phyloP scores from a whole-genome alignment of 2,888 invertebrate species.

The Eupithecia exiguata region DNA sequence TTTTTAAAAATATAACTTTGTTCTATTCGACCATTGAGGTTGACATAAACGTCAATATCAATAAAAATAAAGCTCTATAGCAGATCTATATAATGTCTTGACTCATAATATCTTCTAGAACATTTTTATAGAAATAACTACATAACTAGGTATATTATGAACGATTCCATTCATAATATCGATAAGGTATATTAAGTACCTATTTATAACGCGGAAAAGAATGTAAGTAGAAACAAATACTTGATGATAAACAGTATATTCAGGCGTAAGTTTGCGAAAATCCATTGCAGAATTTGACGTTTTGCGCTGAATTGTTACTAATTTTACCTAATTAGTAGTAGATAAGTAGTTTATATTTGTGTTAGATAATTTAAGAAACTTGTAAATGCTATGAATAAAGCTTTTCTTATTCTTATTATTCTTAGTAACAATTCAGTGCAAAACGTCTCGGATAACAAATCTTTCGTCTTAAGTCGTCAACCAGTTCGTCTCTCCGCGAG shows the following conservation, averaged over 20 bases:
- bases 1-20: slow-evolving; percentile 64
- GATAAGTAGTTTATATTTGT: too few species aligned
- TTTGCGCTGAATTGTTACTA: too few species aligned
- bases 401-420: too few species aligned
- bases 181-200: not conserved
- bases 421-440: not conserved
- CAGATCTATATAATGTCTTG: not conserved
- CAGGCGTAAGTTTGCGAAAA: not conserved
- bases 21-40: slow-evolving; percentile 48
- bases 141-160: not conserved
- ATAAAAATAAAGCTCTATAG: not conserved
- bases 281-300: not conserved
- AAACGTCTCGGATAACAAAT: too few species aligned
- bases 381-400: too few species aligned
- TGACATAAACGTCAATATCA: slow-evolving; percentile 29
- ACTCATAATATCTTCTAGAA: not conserved
- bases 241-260: not conserved
- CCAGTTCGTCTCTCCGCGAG: too few species aligned
- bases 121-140: not conserved
- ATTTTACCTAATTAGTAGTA: too few species aligned
- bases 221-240: not conserved
- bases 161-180: not conserved
- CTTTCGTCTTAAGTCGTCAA: too few species aligned
- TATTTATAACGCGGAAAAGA: not conserved
- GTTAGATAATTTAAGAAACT: too few species aligned